Evolutionary conservation across 2,888 invertebrate species (phyloP), one percentile per base, ranked within the genome.

Genomic region (Amiota communis): DNA sequence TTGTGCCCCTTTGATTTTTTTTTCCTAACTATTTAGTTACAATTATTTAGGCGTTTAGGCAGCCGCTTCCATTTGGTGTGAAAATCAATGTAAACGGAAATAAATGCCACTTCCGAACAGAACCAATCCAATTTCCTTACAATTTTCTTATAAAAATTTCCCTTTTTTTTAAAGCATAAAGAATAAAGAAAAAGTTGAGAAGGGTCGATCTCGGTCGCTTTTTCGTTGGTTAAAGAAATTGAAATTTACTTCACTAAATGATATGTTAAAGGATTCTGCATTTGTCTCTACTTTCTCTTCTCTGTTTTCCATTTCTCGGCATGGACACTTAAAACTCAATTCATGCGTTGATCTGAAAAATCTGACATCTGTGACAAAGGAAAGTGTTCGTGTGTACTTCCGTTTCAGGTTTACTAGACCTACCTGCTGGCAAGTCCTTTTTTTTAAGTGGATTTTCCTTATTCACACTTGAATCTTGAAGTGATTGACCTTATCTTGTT

Each of bases 311-410:
- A 6, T 20, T 20, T 59, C 23, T 36, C 36, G 17, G 9, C 17
- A 74, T 75, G 63, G 47, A 56, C 79, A 77, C 75, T 80, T 71
- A 72, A 76, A 74, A 75, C 72, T 74, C 65, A 75, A 74, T 76
- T 76, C 71, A 36, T 63, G 10, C 63, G 63, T 63, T 23, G 23
- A 23, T 53, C n/a, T 53, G 36, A 36, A 36, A n/a, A 36, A n/a
- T 53, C 53, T 3, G 8, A n/a, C 53, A 53, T 53, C 53, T 53
- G 53, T 53, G 53, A 13, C 46, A 63, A 63, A 23, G 11, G 63
- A 63, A 75, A 79, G 79, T 75, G 70, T 71, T 67, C 79, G 48
- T 63, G 63, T 76, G 76, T 76, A 82, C 80, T 82, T 81, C 81
- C 81, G 82, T 6, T 76, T 73, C 69, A 73, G 74, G 68, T 76